phyloP scores from a whole-genome alignment of 37 sponge, comb jelly and placozoan species.

The Tethya wilhelma region DNA sequence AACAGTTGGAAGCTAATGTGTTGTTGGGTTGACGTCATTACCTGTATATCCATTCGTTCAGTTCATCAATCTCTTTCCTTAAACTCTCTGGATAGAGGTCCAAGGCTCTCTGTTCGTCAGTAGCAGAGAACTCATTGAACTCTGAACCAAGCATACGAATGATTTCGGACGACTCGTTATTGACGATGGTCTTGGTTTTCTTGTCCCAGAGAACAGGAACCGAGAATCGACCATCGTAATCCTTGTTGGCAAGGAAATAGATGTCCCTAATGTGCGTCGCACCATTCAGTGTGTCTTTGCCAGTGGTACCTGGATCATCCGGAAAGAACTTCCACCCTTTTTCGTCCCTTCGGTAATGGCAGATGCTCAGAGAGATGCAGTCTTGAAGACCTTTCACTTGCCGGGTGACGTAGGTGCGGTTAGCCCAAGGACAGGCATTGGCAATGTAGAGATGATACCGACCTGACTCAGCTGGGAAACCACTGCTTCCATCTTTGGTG shows the following conservation, averaged over 20 bases:
- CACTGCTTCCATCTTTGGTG: slow-evolving; percentile 49
- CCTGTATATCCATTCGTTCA: slow-evolving; percentile 89
- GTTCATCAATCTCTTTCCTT: slow-evolving; percentile 76
- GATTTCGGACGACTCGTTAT: slow-evolving; percentile 91
- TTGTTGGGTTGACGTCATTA: no score
- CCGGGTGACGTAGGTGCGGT: slow-evolving; percentile 76
- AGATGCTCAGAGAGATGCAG: slow-evolving; percentile 76
- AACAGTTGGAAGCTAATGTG: no score
- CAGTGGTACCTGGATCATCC: slow-evolving; percentile 45
- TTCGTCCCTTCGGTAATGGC: slow-evolving; percentile 63
- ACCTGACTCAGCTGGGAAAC: slow-evolving; percentile 69
- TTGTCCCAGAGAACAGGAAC: slow-evolving; percentile 94
- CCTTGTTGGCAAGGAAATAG: slow-evolving; percentile 63
- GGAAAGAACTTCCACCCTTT: slow-evolving; percentile 87
- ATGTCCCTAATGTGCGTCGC: slow-evolving; percentile 64
- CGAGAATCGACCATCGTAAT: slow-evolving; percentile 79
- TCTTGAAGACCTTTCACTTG: slow-evolving; percentile 88
- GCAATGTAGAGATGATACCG: slow-evolving; percentile 96
- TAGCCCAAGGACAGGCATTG: slow-evolving; percentile 93
- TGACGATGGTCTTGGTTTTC: slow-evolving; percentile 72
- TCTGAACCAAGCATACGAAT: slow-evolving; percentile 88
- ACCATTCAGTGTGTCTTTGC: slow-evolving; percentile 85
- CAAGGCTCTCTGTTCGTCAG: slow-evolving; percentile 63
- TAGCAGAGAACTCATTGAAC: slow-evolving; percentile 80
- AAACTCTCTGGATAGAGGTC: slow-evolving; percentile 85